Evolutionary conservation across 1,140 invertebrate species (phyloP).

Genomic region (Metaphire vulgaris): DNA sequence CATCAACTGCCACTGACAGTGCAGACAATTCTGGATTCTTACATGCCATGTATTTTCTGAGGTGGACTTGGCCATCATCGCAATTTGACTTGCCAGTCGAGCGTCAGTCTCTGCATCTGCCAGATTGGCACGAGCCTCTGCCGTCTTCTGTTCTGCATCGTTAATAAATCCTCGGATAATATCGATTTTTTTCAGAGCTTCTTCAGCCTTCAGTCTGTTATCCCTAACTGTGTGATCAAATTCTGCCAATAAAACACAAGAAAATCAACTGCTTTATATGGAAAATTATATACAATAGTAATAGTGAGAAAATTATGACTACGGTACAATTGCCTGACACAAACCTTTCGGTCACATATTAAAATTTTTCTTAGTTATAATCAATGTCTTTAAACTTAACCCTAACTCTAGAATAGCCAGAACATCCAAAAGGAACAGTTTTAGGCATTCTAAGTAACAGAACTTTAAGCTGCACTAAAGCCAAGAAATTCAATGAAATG

Average conservation of each 20-base stretch:
- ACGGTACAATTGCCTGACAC: not conserved
- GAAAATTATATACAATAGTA: not conserved
- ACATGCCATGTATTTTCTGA: constrained; percentile 67
- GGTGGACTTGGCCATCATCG: constrained; percentile 68
- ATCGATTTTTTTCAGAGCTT: constrained; percentile 61
- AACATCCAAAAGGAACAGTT: too few relatives aligned
- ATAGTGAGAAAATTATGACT: not conserved
- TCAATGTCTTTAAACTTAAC: too few relatives aligned
- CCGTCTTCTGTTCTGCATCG: constrained; percentile 60
- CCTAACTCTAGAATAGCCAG: too few relatives aligned
- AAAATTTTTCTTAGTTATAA: too few relatives aligned
- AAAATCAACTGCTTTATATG: not conserved
- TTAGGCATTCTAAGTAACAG: too few relatives aligned
- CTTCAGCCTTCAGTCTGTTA: constrained; percentile 64
- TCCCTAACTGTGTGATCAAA: constrained; percentile 82
- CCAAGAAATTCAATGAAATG: too few relatives aligned
- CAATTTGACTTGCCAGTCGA: constrained; percentile 65
- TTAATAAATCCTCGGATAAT: constrained; percentile 60
- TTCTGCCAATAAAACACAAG: constrained; percentile 54
- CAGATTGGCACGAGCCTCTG: constrained; percentile 57
- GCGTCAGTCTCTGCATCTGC: constrained; percentile 71
- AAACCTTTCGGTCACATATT: not conserved
- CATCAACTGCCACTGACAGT: not conserved
- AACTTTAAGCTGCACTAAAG: too few relatives aligned
- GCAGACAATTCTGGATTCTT: too few relatives aligned